These are phyloP conservation scores for Hyperoplus lanceolatus DNA, from an alignment of 2,797 vertebrate genomes.

Conservation along the genomic window DNA sequence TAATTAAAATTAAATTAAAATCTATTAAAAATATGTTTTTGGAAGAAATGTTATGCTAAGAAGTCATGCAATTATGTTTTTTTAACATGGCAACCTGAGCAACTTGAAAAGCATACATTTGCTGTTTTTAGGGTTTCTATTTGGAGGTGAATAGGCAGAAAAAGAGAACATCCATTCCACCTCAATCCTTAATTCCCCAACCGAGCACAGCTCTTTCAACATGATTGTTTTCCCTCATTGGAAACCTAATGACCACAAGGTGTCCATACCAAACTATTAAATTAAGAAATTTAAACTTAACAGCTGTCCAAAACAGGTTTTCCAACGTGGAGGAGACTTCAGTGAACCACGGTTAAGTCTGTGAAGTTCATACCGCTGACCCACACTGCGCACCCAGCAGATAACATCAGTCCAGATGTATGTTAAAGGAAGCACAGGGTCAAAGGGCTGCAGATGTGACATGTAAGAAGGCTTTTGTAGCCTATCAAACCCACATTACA, in stretches of 20 bases:
- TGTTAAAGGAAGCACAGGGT: conserved; percentile 30
- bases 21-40: too few species aligned
- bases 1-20: too few species aligned
- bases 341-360: neutral
- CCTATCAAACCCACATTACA: conserved; percentile 68
- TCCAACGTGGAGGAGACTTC: neutral
- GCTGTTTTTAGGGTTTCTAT: neutral
- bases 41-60: neutral
- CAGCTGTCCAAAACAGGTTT: conserved; percentile 4
- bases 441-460: conserved; percentile 55
- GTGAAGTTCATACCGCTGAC: conserved; percentile 29
- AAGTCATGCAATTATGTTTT: conserved; percentile 1
- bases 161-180: neutral
- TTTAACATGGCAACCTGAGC: neutral
- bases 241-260: neutral
- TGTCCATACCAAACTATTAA: conserved; percentile 1
- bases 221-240: neutral
- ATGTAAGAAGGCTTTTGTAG: conserved; percentile 68
- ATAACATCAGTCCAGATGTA: conserved; percentile 47
- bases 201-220: conserved; percentile 1
- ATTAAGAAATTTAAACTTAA: neutral
- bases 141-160: conserved; percentile 3
- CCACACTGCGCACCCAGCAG: conserved; percentile 51
- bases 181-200: conserved; percentile 13
- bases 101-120: neutral